These are phyloP conservation scores for Dysidea cf. avara DNA, from an alignment of 37 sponge, comb jelly and placozoan species.

Conservation along the genomic window DNA sequence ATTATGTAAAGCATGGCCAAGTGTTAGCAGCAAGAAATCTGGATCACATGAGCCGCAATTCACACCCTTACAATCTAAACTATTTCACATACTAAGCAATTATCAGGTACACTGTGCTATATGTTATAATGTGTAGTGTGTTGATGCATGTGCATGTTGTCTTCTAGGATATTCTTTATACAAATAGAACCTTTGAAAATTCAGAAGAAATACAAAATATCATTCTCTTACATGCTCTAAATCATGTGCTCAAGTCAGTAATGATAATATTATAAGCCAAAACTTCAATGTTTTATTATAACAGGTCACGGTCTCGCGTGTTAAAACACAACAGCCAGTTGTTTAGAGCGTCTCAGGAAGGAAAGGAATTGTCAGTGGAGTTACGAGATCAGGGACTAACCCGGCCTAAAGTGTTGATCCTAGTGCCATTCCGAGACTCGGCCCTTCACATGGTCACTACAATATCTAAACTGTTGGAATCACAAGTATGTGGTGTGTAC, in stretches of 20 bases:
- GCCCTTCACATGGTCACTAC: constrained; percentile 65
- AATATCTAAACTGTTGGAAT: constrained; percentile 53
- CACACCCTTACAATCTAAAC: too few relatives aligned
- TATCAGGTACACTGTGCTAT: too few relatives aligned
- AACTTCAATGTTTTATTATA: not conserved
- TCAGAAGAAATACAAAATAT: constrained; percentile 64
- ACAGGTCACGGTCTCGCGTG: constrained; percentile 71
- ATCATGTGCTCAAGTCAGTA: constrained; percentile 88
- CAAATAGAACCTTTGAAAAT: constrained; percentile 67
- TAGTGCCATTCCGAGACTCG: constrained; percentile 91
- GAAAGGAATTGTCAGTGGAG: constrained; percentile 52
- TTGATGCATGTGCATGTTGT: not conserved
- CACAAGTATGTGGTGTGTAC: too few relatives aligned
- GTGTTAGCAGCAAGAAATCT: too few relatives aligned
- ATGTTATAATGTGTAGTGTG: too few relatives aligned
- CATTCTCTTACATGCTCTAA: constrained; percentile 81
- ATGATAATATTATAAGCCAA: not conserved
- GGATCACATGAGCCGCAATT: too few relatives aligned
- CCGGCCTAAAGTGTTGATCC: constrained; percentile 87
- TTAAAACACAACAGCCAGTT: constrained; percentile 82
- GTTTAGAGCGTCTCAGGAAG: constrained; percentile 41
- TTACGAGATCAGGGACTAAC: constrained; percentile 92
- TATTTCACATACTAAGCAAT: too few relatives aligned
- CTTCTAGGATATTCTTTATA: constrained; percentile 75
- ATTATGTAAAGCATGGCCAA: too few relatives aligned